Conservation (phyloP, 2,113 vertebrate species). For the Lophura nycthemera region DNA sequence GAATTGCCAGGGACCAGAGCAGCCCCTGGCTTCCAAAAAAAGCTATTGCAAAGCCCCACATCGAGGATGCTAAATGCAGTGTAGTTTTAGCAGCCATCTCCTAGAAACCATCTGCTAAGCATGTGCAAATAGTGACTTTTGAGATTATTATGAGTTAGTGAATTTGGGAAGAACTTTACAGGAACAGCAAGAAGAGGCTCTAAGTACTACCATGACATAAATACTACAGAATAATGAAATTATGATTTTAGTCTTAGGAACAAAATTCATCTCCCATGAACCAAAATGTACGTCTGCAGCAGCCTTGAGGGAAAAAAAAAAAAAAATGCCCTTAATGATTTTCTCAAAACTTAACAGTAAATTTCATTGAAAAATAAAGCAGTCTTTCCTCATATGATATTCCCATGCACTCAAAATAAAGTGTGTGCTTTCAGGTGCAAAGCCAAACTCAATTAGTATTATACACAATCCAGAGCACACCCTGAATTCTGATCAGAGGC, state of each 20-base stretch:
- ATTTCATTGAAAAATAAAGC: constrained; percentile 26
- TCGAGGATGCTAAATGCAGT: constrained; percentile 35
- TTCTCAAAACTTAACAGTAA: constrained; percentile 21
- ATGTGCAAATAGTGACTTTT: constrained; percentile 64
- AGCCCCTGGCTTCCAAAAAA: constrained; percentile 70
- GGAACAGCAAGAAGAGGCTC: background rate
- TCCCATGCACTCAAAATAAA: constrained; percentile 44
- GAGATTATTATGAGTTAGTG: constrained; percentile 41
- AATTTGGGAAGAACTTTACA: constrained; percentile 44
- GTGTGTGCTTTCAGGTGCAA: constrained; percentile 63
- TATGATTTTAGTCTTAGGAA: constrained; percentile 9
- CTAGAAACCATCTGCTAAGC: constrained; percentile 58
- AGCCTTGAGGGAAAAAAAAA: background rate
- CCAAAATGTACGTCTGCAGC: constrained; percentile 1
- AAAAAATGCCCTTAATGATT: background rate
- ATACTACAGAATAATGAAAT: constrained; percentile 29
- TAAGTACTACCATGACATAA: background rate
- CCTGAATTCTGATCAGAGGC: constrained; percentile 68
- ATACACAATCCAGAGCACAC: constrained; percentile 55
- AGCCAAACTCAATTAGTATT: constrained; percentile 67
- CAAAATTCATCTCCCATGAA: background rate
- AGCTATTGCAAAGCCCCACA: constrained; percentile 64
- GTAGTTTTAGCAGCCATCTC: constrained; percentile 56
- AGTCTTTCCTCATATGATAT: constrained; percentile 24
- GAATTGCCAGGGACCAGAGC: constrained; percentile 65